phyloP scores from a whole-genome alignment of 2,888 invertebrate species.

The Drosophila emarginata region DNA sequence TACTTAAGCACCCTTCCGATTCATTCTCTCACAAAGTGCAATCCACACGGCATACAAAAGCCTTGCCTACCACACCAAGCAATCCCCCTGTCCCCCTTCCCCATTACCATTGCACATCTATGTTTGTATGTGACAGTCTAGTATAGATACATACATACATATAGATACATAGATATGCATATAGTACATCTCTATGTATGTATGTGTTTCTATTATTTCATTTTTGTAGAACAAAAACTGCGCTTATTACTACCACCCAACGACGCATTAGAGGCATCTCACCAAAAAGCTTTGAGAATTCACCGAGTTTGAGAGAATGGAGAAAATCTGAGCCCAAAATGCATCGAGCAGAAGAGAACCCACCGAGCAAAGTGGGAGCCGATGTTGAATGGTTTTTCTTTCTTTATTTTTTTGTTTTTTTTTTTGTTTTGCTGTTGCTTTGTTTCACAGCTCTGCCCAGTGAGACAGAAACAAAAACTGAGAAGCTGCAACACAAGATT shows the following conservation, averaged over 20 bases:
- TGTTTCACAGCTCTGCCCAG: constrained; percentile 51
- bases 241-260: constrained; percentile 68
- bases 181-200: no score
- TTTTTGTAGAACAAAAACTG: constrained; percentile 58
- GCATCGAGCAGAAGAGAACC: background rate
- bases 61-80: constrained; percentile 5
- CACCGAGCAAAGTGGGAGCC: constrained; percentile 8
- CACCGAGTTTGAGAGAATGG: background rate
- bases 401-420: no score
- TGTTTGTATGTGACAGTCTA: no score
- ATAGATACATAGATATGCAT: no score
- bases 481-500: constrained; percentile 29
- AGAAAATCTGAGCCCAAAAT: background rate
- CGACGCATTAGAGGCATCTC: constrained; percentile 61
- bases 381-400: background rate
- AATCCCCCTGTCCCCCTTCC: background rate
- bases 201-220: constrained; percentile 20
- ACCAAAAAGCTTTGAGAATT: background rate
- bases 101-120: no score
- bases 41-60: constrained; percentile 47
- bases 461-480: constrained; percentile 41
- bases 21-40: constrained; percentile 63
- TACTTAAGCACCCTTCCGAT: constrained; percentile 46
- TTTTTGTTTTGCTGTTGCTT: constrained; percentile 38
- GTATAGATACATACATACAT: no score